Percentiles rank a stretch among this genome's conserved stretches.
phyloP scores from a whole-genome alignment of 2,797 vertebrate species.

The Cirrhinus mrigala region DNA sequence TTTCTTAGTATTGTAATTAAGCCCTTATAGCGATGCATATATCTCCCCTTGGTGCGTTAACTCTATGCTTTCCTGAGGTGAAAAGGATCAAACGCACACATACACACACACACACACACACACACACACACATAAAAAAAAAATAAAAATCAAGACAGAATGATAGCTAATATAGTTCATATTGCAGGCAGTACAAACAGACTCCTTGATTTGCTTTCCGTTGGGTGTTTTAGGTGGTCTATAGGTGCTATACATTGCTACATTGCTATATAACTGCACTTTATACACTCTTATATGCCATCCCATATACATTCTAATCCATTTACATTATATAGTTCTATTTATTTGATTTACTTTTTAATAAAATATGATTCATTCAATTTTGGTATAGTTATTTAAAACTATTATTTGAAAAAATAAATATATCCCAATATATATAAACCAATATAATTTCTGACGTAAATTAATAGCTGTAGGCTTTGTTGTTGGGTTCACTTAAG shows the following conservation, averaged over 20 bases:
- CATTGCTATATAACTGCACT: neutral
- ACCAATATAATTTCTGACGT: conserved; percentile 46
- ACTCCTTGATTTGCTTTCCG: neutral
- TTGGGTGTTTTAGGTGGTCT: conserved; percentile 30
- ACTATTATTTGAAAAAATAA: conserved; percentile 70
- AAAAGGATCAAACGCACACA: conserved; percentile 69
- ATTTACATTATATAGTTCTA: conserved; percentile 17
- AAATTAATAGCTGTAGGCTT: conserved; percentile 27
- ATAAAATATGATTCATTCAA: conserved; percentile 60
- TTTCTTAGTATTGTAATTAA: conserved; percentile 78
- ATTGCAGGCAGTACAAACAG: conserved; percentile 53
- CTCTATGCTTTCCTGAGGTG: conserved; percentile 82
- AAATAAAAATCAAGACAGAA: conserved; percentile 63
- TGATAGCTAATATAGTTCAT: conserved; percentile 6
- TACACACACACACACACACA: too few species aligned
- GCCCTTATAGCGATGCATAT: conserved; percentile 84
- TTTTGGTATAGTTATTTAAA: conserved; percentile 68
- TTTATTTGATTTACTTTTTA: conserved; percentile 6
- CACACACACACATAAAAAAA: neutral
- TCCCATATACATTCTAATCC: neutral
- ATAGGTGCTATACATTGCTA: conserved; percentile 32
- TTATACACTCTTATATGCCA: neutral
- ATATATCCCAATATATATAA: conserved; percentile 53
- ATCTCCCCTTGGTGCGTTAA: conserved; percentile 66
- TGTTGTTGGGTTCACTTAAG: neutral